Evolutionary conservation across 2,797 vertebrate species (phyloP), one percentile per base, ranked within the genome.

Genomic region (Florisuga fusca): DNA sequence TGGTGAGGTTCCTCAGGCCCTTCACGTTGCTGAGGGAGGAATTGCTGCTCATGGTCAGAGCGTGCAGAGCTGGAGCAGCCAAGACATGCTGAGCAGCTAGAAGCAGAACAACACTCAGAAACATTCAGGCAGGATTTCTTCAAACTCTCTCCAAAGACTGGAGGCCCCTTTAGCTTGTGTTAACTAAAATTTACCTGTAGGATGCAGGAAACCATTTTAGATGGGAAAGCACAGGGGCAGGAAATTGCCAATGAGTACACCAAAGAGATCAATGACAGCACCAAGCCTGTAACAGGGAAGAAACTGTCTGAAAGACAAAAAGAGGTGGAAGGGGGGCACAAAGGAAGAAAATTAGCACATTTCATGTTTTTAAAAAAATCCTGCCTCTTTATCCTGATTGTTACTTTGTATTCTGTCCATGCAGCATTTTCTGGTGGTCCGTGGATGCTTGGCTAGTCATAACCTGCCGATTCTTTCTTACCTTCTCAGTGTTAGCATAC

Each of bases 21-120:
- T 98, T 98, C 97, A 97, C 98, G 95, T 98, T 98, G 94, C 98
- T 93, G 89, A 98, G 94, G 73, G 98, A 97, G 84, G 96, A 97
- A 90, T 98, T 99, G 98, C 91, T 96, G 98, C 98, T 99, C 99
- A 99, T 99, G 98, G 97, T 98, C 98, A 98, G 97, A 87, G 96
- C 19, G 2, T 87, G 95, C 93, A 77, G 84, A 88, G 27, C 33
- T 21, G 89, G 76, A 76, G 86, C 63, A 96, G 96, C 86, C 96
- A 97, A 90, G 94, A 88, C 98, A 98, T 98, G 95, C 97, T 97
- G 92, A 96, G 82, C 82, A 71, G 81, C 98, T 98, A 97, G 38
- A 94, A 81, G 76, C 41, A 96, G 74, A 95, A 96, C 59, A 93
- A 84, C 0, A 7, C 83, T 89, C 59, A 89, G 68, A 84, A 83